Percentiles rank a stretch among this genome's conserved stretches.
Evolutionary conservation across 1,140 invertebrate species (phyloP).

Genomic region (Acromyrmex charruanus): DNA sequence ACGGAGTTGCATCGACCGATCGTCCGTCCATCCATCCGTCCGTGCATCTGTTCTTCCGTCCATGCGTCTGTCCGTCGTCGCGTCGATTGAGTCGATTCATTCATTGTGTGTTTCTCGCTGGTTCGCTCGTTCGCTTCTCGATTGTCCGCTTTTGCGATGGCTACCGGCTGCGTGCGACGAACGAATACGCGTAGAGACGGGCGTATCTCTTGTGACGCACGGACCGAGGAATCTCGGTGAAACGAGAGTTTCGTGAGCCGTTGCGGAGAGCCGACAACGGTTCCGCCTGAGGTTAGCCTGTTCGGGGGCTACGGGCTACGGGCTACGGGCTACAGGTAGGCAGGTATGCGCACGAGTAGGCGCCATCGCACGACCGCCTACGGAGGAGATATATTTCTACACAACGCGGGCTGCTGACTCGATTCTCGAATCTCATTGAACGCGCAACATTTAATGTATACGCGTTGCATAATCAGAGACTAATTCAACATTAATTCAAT

Average conservation of each 20-base stretch:
- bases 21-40: not conserved
- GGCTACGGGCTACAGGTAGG: slow-evolving; percentile 66
- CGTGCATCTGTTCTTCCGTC: not conserved
- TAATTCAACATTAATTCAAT: not conserved
- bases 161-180: slow-evolving; percentile 67
- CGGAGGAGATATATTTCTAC: slow-evolving; percentile 68
- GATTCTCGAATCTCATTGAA: slow-evolving; percentile 74
- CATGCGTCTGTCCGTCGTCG: not conserved
- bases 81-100: not conserved
- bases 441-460: slow-evolving; percentile 71
- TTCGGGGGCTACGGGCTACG: slow-evolving; percentile 58
- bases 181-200: slow-evolving; percentile 44
- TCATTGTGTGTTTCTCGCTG: not conserved
- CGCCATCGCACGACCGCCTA: slow-evolving; percentile 76
- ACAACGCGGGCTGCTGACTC: slow-evolving; percentile 75
- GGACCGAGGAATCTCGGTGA: slow-evolving; percentile 55
- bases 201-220: slow-evolving; percentile 57
- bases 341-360: slow-evolving; percentile 74
- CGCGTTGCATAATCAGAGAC: slow-evolving; percentile 7
- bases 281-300: slow-evolving; percentile 48
- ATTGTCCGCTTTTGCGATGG: slow-evolving; percentile 68
- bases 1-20: not conserved
- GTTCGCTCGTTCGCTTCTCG: slow-evolving; percentile 7
- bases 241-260: slow-evolving; percentile 57
- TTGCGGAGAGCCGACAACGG: not conserved